Base-by-base conservation (phyloP, 2,113 vertebrate genomes). In the Sakesphorus luctuosus region DNA sequence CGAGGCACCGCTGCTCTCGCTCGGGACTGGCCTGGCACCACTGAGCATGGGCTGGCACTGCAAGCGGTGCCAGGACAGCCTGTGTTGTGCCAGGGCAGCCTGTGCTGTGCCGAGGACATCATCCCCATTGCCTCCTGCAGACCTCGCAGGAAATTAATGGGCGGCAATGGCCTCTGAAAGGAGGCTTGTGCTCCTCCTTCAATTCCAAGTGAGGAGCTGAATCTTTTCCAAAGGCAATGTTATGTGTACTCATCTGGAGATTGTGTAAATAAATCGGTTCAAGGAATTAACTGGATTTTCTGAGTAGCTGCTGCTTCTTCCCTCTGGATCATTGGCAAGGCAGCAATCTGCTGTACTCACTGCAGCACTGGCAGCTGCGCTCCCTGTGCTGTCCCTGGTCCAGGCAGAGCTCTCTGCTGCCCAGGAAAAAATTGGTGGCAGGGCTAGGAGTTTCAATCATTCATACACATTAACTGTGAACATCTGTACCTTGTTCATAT, bases 1-100 rank as follows among this genome's bases (percentile, higher is more conserved):
- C 0, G 0, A 17, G 69, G 31, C 55, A 4, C 10, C 0, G 1
- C 16, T 13, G 35, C 38, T 50, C 20, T 33, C 0, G 1, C 63
- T 56, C 35, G 6, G 56, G 29, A 8, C 17, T 1, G 26, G 73
- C 36, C 6, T 1, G 31, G 6, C 19, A 2, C 6, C 49, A 1
- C 26, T 1, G 4, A 4, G 8, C 28, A 0, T 0, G 1, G 35
- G 36, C 7, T 3, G 8, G 36, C 63, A 21, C 0, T 1, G 65
- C 36, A 6, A 53, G 31, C 33, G n/a, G 14, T 25, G 50, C 18
- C 7, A 1, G 8, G 67, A 31, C 10, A 18, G 50, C 12, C 52
- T 55, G 17, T 4, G 4, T 38, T 2, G 14, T 25, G 47, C 18
- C 7, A 1, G 8, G 67, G n/a, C 9, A 18, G 50, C 12, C 52